Evolutionary conservation across 1,140 invertebrate genomes (phyloP), one percentile per base, ranked within the genome.

Genomic region (Drosophila fuyamai): DNA sequence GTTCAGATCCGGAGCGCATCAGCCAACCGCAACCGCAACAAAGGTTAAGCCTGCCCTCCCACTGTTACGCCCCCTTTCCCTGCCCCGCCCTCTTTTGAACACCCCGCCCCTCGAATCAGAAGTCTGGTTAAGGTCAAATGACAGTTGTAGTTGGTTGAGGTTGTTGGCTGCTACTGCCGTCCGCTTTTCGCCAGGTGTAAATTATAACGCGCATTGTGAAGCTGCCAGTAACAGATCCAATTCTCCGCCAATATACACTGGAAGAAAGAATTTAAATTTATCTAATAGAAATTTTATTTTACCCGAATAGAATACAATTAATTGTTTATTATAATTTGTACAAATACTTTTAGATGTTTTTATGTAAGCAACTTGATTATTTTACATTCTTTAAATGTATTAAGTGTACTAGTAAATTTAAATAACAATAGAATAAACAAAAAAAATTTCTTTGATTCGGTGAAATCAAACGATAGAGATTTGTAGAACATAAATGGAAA

Each of bases 201-300:
- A 88, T 88, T 89, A 88, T 89, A 89, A 88, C 84, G 85, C 81
- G 76, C 77, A 79, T 88, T 88, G 82, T 86, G 78, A 29, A 61
- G 62, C 66, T 83, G 84, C 71, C 79, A 88, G 58, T 67, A 77
- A 51, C 78, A 50, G 53, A 62, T 58, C 67, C 47, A 68, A 66
- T 66, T 60, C 65, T 13, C 1, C 5, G 47, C 47, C 60, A 68
- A 66, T 66, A 9, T 53, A 13, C 47, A 68, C 38, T 29, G 4
- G 8, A 14, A n/a, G 5, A 48, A 47, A 27, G 0, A 23, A 8
- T 16, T 0, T 16, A 3, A 14, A 9, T 43, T 14, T 60, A 32
- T 32, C 0, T 27, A 27, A n/a, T n/a, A n/a, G n/a, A n/a, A 23
- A 8, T 16, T 0, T 16, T 1, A 14, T 4, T 43, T 14, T 60